Conservation (phyloP, 2,797 vertebrate genomes). For the Helostoma temminkii region DNA sequence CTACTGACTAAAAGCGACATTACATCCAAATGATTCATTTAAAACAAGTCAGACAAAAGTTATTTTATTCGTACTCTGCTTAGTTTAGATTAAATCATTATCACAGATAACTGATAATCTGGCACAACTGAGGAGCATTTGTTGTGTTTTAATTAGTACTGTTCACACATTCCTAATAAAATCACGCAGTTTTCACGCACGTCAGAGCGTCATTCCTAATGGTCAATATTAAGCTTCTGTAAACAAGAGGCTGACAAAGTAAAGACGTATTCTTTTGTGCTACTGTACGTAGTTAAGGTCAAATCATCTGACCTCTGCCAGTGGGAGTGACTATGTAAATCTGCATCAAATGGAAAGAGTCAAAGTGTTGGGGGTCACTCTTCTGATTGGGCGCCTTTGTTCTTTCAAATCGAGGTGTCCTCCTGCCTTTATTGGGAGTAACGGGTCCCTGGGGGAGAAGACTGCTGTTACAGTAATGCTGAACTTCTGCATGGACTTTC, state of each 20-base stretch:
- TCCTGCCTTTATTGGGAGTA: constrained; percentile 44
- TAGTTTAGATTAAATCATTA: too few relatives aligned
- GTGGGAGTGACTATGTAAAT: constrained; percentile 69
- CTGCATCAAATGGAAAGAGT: constrained; percentile 54
- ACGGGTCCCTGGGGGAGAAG: constrained; percentile 11
- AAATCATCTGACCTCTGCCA: constrained; percentile 19
- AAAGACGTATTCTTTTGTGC: too few relatives aligned
- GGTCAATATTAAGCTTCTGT: too few relatives aligned
- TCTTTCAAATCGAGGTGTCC: constrained; percentile 75
- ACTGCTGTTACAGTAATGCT: constrained; percentile 55
- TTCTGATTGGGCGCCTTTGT: constrained; percentile 76
- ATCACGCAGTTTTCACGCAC: neutral
- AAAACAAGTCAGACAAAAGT: neutral
- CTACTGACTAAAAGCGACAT: constrained; percentile 3
- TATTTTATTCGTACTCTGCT: neutral
- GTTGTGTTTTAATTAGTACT: neutral
- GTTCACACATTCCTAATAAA: neutral
- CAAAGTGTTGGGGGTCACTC: constrained; percentile 42
- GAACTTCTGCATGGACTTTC: constrained; percentile 23
- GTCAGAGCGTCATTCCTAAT: neutral
- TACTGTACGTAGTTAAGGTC: neutral
- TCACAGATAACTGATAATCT: neutral
- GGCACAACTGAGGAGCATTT: neutral
- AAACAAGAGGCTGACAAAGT: neutral
- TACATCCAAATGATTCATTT: neutral